Evolutionary conservation across 2,797 vertebrate species (phyloP).

Genomic region (Mustela erminea): DNA sequence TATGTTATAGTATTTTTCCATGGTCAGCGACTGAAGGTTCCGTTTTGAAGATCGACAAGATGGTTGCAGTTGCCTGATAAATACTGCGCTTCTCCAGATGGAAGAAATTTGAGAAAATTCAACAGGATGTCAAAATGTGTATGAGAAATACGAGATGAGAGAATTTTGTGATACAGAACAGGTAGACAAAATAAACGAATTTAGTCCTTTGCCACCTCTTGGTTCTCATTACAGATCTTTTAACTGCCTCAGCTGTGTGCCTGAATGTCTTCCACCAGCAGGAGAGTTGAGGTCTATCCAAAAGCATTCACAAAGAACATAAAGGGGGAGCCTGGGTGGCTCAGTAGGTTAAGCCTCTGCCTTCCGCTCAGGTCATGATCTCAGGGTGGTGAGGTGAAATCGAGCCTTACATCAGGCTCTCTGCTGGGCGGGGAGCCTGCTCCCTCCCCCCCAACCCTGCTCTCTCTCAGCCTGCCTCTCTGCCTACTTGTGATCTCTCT

Average conservation of each 20-base stretch:
- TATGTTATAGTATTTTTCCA: neutral
- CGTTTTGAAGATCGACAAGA: neutral
- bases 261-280: neutral
- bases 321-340: no score
- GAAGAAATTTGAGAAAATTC: constrained; percentile 46
- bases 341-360: no score
- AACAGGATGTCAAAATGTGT: constrained; percentile 44
- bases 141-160: constrained; percentile 47
- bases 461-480: no score
- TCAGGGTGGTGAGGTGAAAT: no score
- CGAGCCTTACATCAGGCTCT: no score
- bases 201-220: neutral
- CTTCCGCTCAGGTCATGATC: no score
- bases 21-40: neutral
- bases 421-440: no score
- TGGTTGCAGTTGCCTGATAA: neutral
- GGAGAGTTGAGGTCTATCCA: neutral
- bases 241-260: neutral
- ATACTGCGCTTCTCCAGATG: constrained; percentile 37
- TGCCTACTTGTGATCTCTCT: no score
- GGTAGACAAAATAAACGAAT: constrained; percentile 48
- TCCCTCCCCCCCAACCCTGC: no score
- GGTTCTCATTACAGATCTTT: neutral
- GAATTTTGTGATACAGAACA: neutral
- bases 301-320: neutral